Percentiles rank a stretch among this genome's conserved stretches.
Evolutionary conservation across 2,797 vertebrate species (phyloP).

Genomic region (Sebastes matsubarae): DNA sequence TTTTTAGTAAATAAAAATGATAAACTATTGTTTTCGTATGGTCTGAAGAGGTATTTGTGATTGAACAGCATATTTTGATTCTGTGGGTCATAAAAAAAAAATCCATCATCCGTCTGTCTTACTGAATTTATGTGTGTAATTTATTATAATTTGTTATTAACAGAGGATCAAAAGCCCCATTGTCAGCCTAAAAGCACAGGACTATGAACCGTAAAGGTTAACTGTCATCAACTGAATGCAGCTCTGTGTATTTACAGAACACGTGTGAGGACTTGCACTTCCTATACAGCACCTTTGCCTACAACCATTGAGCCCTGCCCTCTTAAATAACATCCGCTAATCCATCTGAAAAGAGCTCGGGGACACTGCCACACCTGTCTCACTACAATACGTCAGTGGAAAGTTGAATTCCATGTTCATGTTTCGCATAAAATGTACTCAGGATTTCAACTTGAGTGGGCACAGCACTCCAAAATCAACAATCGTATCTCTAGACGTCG

Average conservation of each 20-base stretch:
- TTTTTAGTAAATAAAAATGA: no score
- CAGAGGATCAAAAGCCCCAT: not conserved
- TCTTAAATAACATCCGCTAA: not conserved
- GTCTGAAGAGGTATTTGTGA: no score
- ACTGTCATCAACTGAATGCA: not conserved
- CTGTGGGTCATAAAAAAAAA: no score
- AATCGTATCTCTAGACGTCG: rapidly evolving
- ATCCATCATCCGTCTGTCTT: rapidly evolving
- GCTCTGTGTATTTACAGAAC: not conserved
- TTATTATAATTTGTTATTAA: no score
- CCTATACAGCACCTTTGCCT: not conserved
- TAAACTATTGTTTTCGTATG: no score
- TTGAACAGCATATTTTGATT: no score
- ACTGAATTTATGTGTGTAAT: not conserved
- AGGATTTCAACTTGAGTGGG: not conserved
- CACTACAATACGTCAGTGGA: no score
- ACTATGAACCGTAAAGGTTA: no score
- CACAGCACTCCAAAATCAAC: not conserved
- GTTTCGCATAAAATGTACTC: not conserved
- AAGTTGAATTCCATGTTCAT: not conserved
- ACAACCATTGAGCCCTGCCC: not conserved
- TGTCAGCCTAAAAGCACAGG: no score
- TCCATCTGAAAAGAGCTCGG: not conserved
- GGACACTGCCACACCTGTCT: not conserved
- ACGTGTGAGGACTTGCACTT: not conserved